Conservation (phyloP, 2,888 invertebrate genomes). For the Rutpela maculata region DNA sequence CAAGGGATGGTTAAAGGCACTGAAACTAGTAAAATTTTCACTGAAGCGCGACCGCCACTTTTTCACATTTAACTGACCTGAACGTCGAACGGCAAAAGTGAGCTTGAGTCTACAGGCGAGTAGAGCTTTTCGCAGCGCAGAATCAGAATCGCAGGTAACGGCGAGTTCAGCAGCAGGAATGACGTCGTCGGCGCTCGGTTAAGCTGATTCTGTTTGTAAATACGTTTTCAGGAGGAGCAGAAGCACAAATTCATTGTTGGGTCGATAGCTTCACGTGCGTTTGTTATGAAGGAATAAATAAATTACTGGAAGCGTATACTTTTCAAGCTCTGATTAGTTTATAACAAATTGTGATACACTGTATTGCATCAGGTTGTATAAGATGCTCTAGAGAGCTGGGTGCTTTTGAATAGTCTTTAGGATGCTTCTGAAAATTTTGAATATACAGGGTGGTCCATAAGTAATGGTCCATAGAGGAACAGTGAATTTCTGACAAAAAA, state of each 20-base stretch:
- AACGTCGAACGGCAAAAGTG: slow-evolving; percentile 33
- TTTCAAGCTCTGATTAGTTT: background rate
- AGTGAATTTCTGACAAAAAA: no score
- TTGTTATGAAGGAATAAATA: slow-evolving; percentile 2
- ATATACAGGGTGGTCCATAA: no score
- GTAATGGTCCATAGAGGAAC: no score
- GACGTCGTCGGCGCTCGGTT: slow-evolving; percentile 29
- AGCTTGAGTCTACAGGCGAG: slow-evolving; percentile 19
- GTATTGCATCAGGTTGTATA: background rate
- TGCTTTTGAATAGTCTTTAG: no score
- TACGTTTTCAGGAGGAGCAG: slow-evolving; percentile 13
- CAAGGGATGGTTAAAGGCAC: slow-evolving; percentile 24
- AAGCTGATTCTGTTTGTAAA: slow-evolving; percentile 24
- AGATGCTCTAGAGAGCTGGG: background rate
- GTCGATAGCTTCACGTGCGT: slow-evolving; percentile 27
- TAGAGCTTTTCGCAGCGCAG: slow-evolving; percentile 39
- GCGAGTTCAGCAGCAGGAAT: slow-evolving; percentile 23
- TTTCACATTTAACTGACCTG: slow-evolving; percentile 37
- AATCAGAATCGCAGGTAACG: slow-evolving; percentile 33
- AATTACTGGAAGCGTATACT: background rate
- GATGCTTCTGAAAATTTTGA: no score
- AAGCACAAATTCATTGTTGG: slow-evolving; percentile 6
- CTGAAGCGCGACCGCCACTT: slow-evolving; percentile 39
- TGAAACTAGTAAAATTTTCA: slow-evolving; percentile 21
- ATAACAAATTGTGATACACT: background rate